These are phyloP conservation scores for Toxonevra muliebris DNA, from an alignment of 2,888 invertebrate genomes.

Conservation along the genomic window DNA sequence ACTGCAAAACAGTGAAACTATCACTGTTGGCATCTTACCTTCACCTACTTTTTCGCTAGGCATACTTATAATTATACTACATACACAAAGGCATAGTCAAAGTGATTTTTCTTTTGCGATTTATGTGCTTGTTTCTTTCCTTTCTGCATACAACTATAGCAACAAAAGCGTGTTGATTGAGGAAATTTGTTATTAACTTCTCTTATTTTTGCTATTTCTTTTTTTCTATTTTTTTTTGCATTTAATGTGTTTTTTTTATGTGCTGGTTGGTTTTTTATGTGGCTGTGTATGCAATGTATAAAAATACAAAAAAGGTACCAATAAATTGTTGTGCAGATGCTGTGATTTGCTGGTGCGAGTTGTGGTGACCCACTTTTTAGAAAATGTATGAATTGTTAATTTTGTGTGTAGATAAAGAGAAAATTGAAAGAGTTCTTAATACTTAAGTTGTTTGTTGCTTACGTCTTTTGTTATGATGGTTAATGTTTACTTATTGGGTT, in stretches of 20 bases:
- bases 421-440: too few species aligned
- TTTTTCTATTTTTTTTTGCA: neutral
- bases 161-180: neutral
- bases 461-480: too few species aligned
- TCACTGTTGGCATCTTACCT: conserved; percentile 45
- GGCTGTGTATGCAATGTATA: neutral
- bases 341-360: neutral
- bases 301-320: conserved; percentile 7
- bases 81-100: neutral
- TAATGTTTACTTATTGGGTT: too few species aligned
- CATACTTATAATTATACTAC: neutral
- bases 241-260: neutral
- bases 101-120: neutral
- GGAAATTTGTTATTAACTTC: conserved; percentile 23
- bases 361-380: conserved; percentile 5
- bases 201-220: neutral
- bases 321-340: neutral
- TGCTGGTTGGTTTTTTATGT: neutral
- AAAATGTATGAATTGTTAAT: conserved; percentile 1
- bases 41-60: conserved; percentile 29
- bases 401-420: too few species aligned
- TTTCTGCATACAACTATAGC: neutral
- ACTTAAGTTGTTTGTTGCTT: too few species aligned
- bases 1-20: conserved; percentile 36
- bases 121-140: neutral